These are phyloP conservation scores for Paralichthys olivaceus DNA, from an alignment of 2,113 vertebrate species.

Conservation along the genomic window DNA sequence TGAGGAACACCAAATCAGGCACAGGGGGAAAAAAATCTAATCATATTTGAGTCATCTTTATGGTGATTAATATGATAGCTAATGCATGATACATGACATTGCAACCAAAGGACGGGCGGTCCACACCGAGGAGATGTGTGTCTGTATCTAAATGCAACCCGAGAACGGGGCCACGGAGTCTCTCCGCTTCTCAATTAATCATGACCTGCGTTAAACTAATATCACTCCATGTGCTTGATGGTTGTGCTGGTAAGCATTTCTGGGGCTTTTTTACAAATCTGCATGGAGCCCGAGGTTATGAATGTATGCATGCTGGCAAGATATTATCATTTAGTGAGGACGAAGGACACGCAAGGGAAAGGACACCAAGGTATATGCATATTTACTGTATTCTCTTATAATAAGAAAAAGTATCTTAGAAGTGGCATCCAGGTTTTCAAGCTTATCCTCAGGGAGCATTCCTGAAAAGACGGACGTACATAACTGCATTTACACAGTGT, in stretches of 20 bases:
- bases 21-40: slow-evolving; percentile 53
- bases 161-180: slow-evolving; percentile 29
- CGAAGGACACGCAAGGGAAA: slow-evolving; percentile 2
- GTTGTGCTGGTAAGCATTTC: slow-evolving; percentile 52
- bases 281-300: slow-evolving; percentile 18
- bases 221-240: slow-evolving; percentile 51
- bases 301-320: slow-evolving; percentile 40
- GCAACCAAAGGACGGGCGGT: slow-evolving; percentile 44
- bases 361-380: not conserved
- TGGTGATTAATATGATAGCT: slow-evolving; percentile 74
- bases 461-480: no score
- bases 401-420: not conserved
- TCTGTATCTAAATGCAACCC: slow-evolving; percentile 33
- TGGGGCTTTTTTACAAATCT: slow-evolving; percentile 49
- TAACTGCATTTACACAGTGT: no score
- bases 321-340: slow-evolving; percentile 27
- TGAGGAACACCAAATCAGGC: slow-evolving; percentile 49
- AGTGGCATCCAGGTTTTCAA: not conserved
- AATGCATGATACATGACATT: slow-evolving; percentile 70
- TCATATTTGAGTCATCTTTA: slow-evolving; percentile 72
- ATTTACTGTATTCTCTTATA: not conserved
- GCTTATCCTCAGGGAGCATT: no score
- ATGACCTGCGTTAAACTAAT: slow-evolving; percentile 64
- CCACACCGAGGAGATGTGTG: slow-evolving; percentile 31
- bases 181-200: slow-evolving; percentile 60